Conservation (phyloP, 2,888 invertebrate species). For the Copidosoma aretas region DNA sequence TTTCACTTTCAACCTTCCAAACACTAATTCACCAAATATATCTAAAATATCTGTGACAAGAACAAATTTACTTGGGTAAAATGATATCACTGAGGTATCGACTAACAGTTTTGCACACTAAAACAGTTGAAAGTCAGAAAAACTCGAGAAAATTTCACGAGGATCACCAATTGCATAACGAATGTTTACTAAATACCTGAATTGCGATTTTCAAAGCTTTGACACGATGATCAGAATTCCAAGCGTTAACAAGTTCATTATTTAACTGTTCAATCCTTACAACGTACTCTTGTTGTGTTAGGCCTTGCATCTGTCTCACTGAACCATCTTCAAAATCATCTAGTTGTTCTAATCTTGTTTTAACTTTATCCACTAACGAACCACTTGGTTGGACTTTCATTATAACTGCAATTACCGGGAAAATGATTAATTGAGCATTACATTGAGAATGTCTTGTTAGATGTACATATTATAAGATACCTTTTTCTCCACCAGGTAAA, state of each 20-base stretch:
- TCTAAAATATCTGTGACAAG: conserved; percentile 95
- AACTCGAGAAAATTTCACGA: conserved; percentile 10
- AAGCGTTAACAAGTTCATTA: conserved; percentile 87
- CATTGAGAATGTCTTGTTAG: background rate
- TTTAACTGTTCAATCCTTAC: conserved; percentile 88
- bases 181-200: conserved; percentile 64
- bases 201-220: conserved; percentile 96
- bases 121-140: conserved; percentile 40
- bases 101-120: conserved; percentile 92
- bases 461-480: conserved; percentile 52
- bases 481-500: conserved; percentile 80
- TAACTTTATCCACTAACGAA: conserved; percentile 84
- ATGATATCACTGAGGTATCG: conserved; percentile 87
- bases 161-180: background rate
- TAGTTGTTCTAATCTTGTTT: conserved; percentile 88
- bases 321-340: conserved; percentile 93
- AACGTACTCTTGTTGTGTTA: conserved; percentile 93
- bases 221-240: conserved; percentile 93
- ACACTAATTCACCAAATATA: conserved; percentile 90
- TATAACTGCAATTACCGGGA: conserved; percentile 64
- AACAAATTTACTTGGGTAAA: conserved; percentile 98
- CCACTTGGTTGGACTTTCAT: conserved; percentile 77
- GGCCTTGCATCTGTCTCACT: conserved; percentile 83
- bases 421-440: conserved; percentile 39
- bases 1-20: conserved; percentile 81